Evolutionary conservation across 64 coral and sea anemone genomes (phyloP).

Genomic region (Pachyseris speciosa): DNA sequence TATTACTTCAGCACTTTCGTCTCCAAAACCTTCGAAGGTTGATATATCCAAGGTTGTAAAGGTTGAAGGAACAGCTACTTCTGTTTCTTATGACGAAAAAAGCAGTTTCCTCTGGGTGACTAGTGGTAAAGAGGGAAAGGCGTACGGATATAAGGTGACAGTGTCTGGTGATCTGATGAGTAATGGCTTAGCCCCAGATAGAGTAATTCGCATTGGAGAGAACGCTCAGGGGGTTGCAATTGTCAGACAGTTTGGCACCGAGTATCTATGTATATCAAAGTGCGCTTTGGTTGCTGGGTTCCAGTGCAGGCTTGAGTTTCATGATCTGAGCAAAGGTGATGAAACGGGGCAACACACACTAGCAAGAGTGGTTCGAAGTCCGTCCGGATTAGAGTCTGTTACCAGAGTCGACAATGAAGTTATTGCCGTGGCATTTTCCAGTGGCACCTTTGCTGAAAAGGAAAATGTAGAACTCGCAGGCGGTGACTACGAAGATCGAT

Average conservation of each 20-base stretch:
- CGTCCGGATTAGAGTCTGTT: constrained; percentile 90
- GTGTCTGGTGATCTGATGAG: constrained; percentile 70
- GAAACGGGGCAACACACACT: constrained; percentile 77
- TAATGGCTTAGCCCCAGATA: constrained; percentile 46
- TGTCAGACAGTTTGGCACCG: constrained; percentile 75
- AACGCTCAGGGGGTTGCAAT: constrained; percentile 80
- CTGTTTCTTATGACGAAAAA: constrained; percentile 82
- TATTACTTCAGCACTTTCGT: constrained; percentile 29
- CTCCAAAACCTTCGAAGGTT: constrained; percentile 49
- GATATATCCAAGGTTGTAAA: constrained; percentile 27
- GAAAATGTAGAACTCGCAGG: constrained; percentile 71
- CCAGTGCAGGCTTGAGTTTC: constrained; percentile 97
- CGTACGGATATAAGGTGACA: constrained; percentile 76
- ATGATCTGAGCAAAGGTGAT: too few relatives aligned
- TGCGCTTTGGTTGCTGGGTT: constrained; percentile 78
- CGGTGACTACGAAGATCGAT: constrained; percentile 93
- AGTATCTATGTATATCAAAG: constrained; percentile 81
- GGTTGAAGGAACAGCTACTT: constrained; percentile 63
- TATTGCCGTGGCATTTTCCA: constrained; percentile 77
- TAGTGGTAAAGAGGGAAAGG: constrained; percentile 58
- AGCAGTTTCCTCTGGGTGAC: constrained; percentile 80
- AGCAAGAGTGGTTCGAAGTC: constrained; percentile 84
- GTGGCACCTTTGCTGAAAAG: constrained; percentile 90
- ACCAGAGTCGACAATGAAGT: constrained; percentile 70
- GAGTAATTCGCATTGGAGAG: constrained; percentile 75